phyloP scores from a whole-genome alignment of 2,797 vertebrate species.

The Lutjanus campechanus region DNA sequence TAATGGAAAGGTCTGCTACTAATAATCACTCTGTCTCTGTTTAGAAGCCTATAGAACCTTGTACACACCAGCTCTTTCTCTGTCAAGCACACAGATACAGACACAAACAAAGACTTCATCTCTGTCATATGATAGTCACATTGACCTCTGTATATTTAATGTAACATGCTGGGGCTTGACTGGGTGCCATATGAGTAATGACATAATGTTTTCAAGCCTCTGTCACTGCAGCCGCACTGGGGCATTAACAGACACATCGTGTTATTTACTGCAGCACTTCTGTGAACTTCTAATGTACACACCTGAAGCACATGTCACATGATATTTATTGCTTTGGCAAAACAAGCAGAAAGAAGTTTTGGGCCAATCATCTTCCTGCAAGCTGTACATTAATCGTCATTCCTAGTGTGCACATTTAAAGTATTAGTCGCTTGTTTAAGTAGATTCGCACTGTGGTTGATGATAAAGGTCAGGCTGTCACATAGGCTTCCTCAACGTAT shows the following conservation, averaged over 20 bases:
- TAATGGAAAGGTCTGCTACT: conserved; percentile 59
- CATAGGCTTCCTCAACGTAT: conserved; percentile 63
- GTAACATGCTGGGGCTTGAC: conserved; percentile 45
- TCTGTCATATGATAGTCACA: conserved; percentile 51
- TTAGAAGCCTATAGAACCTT: conserved; percentile 33
- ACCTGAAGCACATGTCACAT: conserved; percentile 55
- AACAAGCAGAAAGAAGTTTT: conserved; percentile 30
- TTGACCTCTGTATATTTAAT: conserved; percentile 63
- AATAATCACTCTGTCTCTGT: conserved; percentile 59
- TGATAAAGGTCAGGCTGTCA: conserved; percentile 69
- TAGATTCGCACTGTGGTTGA: conserved; percentile 55
- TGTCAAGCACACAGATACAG: conserved; percentile 18
- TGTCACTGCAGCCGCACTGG: conserved; percentile 46
- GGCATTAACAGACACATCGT: conserved; percentile 39
- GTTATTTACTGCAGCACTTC: conserved; percentile 62
- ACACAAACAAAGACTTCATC: conserved; percentile 37
- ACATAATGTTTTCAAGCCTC: conserved; percentile 63
- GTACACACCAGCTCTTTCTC: not conserved
- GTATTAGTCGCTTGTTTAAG: conserved; percentile 55
- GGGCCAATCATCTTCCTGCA: conserved; percentile 10
- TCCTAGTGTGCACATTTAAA: conserved; percentile 41
- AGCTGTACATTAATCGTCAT: conserved; percentile 35
- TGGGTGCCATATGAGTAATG: conserved; percentile 68
- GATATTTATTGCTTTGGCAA: conserved; percentile 57
- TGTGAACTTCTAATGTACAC: conserved; percentile 53